Conservation (phyloP, 1,140 invertebrate genomes). For the Oreohelix idahoensis region DNA sequence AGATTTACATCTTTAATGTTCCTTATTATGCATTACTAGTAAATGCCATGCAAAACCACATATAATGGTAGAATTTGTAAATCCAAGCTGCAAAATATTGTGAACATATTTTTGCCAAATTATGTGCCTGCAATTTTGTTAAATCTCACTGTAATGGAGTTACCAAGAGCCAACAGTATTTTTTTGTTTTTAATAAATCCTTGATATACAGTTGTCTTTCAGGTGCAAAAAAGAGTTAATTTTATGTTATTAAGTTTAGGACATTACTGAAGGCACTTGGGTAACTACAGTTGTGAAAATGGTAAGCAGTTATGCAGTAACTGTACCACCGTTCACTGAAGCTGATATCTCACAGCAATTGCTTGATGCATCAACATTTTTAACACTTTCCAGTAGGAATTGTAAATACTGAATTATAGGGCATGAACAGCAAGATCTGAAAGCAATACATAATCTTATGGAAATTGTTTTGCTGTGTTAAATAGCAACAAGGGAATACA, state of each 20-base stretch:
- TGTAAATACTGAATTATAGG: constrained; percentile 9
- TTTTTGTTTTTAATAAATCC: no score
- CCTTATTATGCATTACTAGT: no score
- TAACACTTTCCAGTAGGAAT: background rate
- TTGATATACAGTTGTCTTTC: background rate
- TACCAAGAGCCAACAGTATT: no score
- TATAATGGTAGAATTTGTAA: background rate
- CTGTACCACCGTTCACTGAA: no score
- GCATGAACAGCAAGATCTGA: background rate
- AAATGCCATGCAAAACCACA: background rate
- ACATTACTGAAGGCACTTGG: no score
- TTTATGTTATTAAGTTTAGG: no score
- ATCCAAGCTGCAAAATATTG: background rate
- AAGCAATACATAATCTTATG: background rate
- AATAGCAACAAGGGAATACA: background rate
- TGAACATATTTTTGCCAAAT: background rate
- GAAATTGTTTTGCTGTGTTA: background rate
- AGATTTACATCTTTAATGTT: background rate
- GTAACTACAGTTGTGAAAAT: no score
- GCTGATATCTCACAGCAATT: no score
- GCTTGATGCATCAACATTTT: no score
- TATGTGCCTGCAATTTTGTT: background rate
- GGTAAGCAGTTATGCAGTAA: no score
- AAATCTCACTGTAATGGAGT: background rate
- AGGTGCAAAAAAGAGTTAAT: background rate